phyloP scores from a whole-genome alignment of 2,888 invertebrate species.

The Agrotis exclamationis region DNA sequence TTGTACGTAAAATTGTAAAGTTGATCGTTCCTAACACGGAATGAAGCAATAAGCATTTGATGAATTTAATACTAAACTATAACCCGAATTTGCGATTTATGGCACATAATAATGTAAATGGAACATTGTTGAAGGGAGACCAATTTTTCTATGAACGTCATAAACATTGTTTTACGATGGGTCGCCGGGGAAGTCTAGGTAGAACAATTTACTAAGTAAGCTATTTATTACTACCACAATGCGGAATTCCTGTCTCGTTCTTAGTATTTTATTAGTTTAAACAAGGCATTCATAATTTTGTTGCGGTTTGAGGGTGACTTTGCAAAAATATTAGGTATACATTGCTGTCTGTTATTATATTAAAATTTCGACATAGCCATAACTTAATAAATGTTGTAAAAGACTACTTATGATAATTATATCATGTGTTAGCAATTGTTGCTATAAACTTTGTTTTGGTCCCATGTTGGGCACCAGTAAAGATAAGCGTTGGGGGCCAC shows the following conservation, averaged over 20 bases:
- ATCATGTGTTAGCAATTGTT: background rate
- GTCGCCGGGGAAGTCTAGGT: slow-evolving; percentile 53
- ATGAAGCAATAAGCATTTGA: slow-evolving; percentile 70
- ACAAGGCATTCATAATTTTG: slow-evolving; percentile 31
- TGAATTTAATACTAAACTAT: slow-evolving; percentile 64
- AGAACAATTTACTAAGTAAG: slow-evolving; percentile 53
- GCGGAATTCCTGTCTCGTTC: slow-evolving; percentile 30
- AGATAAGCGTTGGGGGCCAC: slow-evolving; percentile 2
- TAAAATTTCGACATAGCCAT: background rate
- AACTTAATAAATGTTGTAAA: background rate
- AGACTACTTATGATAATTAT: background rate
- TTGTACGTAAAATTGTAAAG: slow-evolving; percentile 55
- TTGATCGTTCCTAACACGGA: slow-evolving; percentile 66
- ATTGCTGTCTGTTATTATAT: background rate
- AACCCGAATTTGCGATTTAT: slow-evolving; percentile 68
- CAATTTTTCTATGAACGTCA: slow-evolving; percentile 68
- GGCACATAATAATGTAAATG: slow-evolving; percentile 68
- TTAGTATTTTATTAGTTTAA: slow-evolving; percentile 44
- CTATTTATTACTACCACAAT: slow-evolving; percentile 44
- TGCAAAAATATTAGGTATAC: background rate
- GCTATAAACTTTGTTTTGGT: background rate
- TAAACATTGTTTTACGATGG: slow-evolving; percentile 66
- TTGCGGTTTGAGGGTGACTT: background rate
- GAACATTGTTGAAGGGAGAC: slow-evolving; percentile 64
- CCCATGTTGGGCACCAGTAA: slow-evolving; percentile 7